A percentile compares a stretch with the other conserved stretches of the same genome.
These are phyloP conservation scores for Aurelia sp. DNA, from an alignment of 30 jellyfish, hydroid and myxozoan species.

Conservation along the genomic window DNA sequence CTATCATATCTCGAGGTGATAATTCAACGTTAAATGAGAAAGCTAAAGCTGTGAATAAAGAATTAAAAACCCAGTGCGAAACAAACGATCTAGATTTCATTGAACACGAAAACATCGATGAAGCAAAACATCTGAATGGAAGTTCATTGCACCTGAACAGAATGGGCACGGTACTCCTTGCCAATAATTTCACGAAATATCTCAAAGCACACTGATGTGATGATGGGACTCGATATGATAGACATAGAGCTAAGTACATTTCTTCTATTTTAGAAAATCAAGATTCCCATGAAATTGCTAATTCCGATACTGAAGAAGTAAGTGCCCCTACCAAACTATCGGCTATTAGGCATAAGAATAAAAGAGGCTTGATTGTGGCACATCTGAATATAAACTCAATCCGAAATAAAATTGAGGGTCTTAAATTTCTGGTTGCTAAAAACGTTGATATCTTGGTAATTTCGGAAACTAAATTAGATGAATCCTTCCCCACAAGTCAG, in stretches of 20 bases:
- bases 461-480: slow-evolving; percentile 5
- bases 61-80: too few species aligned
- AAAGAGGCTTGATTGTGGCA: not conserved
- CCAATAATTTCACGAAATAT: too few species aligned
- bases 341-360: not conserved
- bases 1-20: too few species aligned
- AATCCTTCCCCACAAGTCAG: slow-evolving; percentile 11
- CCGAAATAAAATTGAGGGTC: slow-evolving; percentile 10
- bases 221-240: not conserved
- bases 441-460: not conserved
- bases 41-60: too few species aligned
- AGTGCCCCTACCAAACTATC: not conserved
- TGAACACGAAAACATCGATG: too few species aligned
- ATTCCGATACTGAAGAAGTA: not conserved
- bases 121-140: too few species aligned
- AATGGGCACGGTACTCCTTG: too few species aligned
- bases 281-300: slow-evolving; percentile 4
- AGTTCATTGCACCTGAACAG: too few species aligned
- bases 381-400: slow-evolving; percentile 23
- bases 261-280: not conserved
- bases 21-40: too few species aligned
- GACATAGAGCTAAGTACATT: not conserved
- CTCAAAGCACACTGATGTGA: not conserved
- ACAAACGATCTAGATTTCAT: too few species aligned
- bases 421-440: not conserved